Base-by-base conservation (phyloP, 2,888 invertebrate species). In the Formica aserva region DNA sequence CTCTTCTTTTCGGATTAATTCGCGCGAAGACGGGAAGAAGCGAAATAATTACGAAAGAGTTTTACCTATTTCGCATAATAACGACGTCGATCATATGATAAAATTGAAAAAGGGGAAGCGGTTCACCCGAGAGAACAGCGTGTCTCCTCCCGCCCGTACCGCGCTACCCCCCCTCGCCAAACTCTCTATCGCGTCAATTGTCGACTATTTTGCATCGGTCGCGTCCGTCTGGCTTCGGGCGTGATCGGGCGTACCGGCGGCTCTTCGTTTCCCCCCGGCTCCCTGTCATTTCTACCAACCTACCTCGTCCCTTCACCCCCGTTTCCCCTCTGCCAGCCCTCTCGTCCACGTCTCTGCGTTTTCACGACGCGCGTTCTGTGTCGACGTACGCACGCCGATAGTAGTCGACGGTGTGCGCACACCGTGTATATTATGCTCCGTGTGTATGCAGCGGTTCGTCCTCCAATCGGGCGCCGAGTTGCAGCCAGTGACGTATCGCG, bases 51-150 rank as follows among this genome's bases (percentile, higher is more conserved):
- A 38, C 22, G 38, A 13, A 41, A 60, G 1, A 45, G 83, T 89
- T 86, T 88, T 82, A 84, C 84, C 83, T 77, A 60, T 87, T 87
- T 45, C 52, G 82, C 62, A 66, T 52, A 52, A n/a, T 60, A 83
- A 77, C 82, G 84, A 88, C 78, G 86, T 92, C 90, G 91, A 92
- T 92, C 90, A 88, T 83, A 87, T 86, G 91, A 93, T 91, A 91
- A 93, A 93, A 92, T 92, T 92, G 93, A 92, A 93, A 94, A 91
- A 90, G 94, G 94, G 94, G 94, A 94, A 93, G 94, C 92, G 89
- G 94, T 88, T 92, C 94, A 92, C 91, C 89, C 91, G 86, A 89
- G 88, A 91, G 94, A 94, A 94, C 89, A 89, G 94, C 94, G 86
- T 89, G 88, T 80, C 88, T 87, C 87, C 87, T 87, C 85, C 85